Evolutionary conservation across 2,888 invertebrate species (phyloP).

Genomic region (Hypselothyrea guttata): DNA sequence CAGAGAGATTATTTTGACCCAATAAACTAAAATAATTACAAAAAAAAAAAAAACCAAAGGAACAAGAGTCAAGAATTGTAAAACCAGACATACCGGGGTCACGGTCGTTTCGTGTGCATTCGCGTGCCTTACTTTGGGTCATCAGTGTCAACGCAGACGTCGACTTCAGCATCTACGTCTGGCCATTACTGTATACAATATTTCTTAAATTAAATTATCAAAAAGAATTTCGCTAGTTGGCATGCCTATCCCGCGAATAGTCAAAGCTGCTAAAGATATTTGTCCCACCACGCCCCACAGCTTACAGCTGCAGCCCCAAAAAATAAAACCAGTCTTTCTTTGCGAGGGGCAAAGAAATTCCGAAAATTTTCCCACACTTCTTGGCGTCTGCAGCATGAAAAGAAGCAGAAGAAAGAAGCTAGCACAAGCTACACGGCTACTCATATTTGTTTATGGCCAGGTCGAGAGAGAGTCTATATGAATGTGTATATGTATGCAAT

Average conservation of each 20-base stretch:
- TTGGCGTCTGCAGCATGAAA: slow-evolving; percentile 22
- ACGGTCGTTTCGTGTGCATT: slow-evolving; percentile 43
- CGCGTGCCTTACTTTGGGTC: slow-evolving; percentile 51
- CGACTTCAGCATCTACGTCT: slow-evolving; percentile 9
- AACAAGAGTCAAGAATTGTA: slow-evolving; percentile 17
- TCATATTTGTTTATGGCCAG: slow-evolving; percentile 75
- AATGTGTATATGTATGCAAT: slow-evolving; percentile 26
- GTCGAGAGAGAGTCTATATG: slow-evolving; percentile 22
- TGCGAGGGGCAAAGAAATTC: slow-evolving; percentile 59
- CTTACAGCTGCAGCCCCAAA: slow-evolving; percentile 26
- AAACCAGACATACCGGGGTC: slow-evolving; percentile 26
- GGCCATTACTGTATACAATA: slow-evolving; percentile 64
- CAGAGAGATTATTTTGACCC: slow-evolving; percentile 57
- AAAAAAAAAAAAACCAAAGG: slow-evolving; percentile 13
- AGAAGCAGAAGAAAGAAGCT: slow-evolving; percentile 21
- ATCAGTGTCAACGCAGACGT: slow-evolving; percentile 9
- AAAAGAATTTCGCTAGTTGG: slow-evolving; percentile 77
- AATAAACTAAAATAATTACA: slow-evolving; percentile 39
- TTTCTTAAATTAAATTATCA: slow-evolving; percentile 76
- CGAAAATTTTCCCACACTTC: slow-evolving; percentile 77
- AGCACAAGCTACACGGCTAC: slow-evolving; percentile 61
- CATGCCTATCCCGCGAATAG: slow-evolving; percentile 59
- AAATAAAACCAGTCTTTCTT: slow-evolving; percentile 48
- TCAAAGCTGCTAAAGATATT: slow-evolving; percentile 26
- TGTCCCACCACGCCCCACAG: slow-evolving; percentile 46